Evolutionary conservation across 2,888 invertebrate species (phyloP).

Genomic region (Lordiphosa fenestrarum): DNA sequence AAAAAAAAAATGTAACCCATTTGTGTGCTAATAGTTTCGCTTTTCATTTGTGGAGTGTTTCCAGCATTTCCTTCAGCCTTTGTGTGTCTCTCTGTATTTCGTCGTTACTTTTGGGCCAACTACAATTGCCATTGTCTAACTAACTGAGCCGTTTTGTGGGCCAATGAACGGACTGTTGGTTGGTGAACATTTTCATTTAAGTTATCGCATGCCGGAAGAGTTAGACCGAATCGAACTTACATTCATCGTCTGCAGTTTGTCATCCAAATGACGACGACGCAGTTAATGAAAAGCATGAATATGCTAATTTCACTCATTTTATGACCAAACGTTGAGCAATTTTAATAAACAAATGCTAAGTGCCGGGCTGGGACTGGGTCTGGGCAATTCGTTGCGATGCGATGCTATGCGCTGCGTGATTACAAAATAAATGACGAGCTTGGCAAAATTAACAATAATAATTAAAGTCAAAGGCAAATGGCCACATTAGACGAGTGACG

Average conservation of each 20-base stretch:
- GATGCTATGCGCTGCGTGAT: slow-evolving; percentile 42
- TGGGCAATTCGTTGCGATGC: slow-evolving; percentile 6
- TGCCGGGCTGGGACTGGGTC: slow-evolving; percentile 23
- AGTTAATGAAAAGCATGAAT: slow-evolving; percentile 51
- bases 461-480: slow-evolving; percentile 6
- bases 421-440: slow-evolving; percentile 52
- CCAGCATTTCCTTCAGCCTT: slow-evolving; percentile 12
- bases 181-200: slow-evolving; percentile 32
- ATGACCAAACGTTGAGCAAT: slow-evolving; percentile 42
- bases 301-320: slow-evolving; percentile 54
- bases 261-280: slow-evolving; percentile 22
- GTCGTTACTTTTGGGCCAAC: slow-evolving; percentile 12
- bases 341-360: slow-evolving; percentile 56
- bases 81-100: slow-evolving; percentile 4
- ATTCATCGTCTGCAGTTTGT: slow-evolving; percentile 46
- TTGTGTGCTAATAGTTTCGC: slow-evolving; percentile 57
- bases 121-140: slow-evolving; percentile 33
- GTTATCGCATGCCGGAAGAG: slow-evolving; percentile 46
- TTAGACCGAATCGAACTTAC: slow-evolving; percentile 32
- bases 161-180: slow-evolving; percentile 38
- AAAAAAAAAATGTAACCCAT: slow-evolving; percentile 23
- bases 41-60: slow-evolving; percentile 53
- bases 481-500: slow-evolving; percentile 2
- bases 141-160: slow-evolving; percentile 37
- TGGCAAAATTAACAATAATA: slow-evolving; percentile 19